These are phyloP conservation scores for Emydocephalus ijimae DNA, from an alignment of 2,113 vertebrate genomes.

Conservation along the genomic window DNA sequence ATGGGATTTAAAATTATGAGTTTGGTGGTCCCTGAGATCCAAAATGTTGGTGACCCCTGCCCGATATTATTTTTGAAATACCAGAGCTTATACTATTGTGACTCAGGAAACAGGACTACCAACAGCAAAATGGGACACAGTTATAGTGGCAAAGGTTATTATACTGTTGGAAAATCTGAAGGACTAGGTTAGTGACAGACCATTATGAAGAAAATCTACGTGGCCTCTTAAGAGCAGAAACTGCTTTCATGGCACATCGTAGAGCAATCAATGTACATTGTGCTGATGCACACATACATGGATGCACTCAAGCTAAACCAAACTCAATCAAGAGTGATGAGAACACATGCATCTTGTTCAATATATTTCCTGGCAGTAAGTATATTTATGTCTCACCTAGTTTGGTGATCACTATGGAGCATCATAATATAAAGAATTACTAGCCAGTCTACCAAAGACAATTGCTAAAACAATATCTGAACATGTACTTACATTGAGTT, in stretches of 20 bases:
- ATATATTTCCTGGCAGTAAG: not conserved
- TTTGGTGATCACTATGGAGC: not conserved
- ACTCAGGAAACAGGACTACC: not conserved
- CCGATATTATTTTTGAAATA: not conserved
- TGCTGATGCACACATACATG: not conserved
- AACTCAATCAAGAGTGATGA: not conserved
- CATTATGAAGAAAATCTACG: not conserved
- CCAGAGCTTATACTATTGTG: not conserved
- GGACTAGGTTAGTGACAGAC: not conserved
- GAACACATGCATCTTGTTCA: not conserved
- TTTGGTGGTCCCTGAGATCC: no score
- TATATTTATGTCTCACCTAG: not conserved
- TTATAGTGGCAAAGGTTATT: not conserved
- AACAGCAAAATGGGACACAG: not conserved
- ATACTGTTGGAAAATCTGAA: not conserved
- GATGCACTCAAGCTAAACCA: not conserved
- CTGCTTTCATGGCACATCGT: not conserved
- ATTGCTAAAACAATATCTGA: conserved; percentile 12
- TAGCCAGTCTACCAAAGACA: not conserved
- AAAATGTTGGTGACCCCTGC: no score
- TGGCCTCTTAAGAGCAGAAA: not conserved
- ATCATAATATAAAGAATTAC: not conserved
- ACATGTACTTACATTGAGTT: conserved; percentile 77
- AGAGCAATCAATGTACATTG: not conserved
- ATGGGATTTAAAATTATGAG: no score